These are phyloP conservation scores for Halcyon leucocephala DNA, from an alignment of 2,797 vertebrate species.

Conservation along the genomic window DNA sequence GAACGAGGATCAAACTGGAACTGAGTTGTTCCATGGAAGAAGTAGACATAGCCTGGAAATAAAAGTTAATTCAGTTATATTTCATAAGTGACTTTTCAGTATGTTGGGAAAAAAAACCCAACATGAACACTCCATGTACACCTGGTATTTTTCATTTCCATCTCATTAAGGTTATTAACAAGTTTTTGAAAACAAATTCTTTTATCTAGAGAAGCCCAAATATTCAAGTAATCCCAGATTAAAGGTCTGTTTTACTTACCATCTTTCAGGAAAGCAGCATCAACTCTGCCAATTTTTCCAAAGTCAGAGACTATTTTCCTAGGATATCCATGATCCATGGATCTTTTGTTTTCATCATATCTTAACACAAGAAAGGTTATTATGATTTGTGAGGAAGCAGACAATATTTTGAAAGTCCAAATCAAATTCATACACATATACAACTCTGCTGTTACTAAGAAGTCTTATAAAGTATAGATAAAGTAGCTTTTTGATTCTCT, in stretches of 20 bases:
- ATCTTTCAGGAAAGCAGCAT: slow-evolving; percentile 83
- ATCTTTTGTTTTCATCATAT: slow-evolving; percentile 81
- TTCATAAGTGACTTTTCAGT: neutral
- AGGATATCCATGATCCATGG: slow-evolving; percentile 82
- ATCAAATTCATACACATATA: neutral
- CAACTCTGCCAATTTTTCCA: slow-evolving; percentile 79
- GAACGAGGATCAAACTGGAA: slow-evolving; percentile 69
- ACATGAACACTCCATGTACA: neutral
- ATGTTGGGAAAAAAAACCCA: neutral
- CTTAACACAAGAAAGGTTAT: slow-evolving; percentile 63
- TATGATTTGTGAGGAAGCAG: neutral
- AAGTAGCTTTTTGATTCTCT: neutral
- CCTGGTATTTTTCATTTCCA: neutral
- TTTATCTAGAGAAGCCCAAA: neutral
- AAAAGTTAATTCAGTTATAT: neutral
- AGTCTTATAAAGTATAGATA: neutral
- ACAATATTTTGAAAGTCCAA: neutral
- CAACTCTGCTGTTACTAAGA: neutral
- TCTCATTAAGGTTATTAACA: neutral
- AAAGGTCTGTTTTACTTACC: slow-evolving; percentile 71
- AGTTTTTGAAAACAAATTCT: neutral
- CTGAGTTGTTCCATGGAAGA: slow-evolving; percentile 77
- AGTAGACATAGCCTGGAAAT: slow-evolving; percentile 71
- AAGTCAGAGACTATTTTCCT: slow-evolving; percentile 73
- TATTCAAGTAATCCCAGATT: neutral